Base-by-base conservation (phyloP, 2,797 vertebrate genomes). In the Capromys pilorides region DNA sequence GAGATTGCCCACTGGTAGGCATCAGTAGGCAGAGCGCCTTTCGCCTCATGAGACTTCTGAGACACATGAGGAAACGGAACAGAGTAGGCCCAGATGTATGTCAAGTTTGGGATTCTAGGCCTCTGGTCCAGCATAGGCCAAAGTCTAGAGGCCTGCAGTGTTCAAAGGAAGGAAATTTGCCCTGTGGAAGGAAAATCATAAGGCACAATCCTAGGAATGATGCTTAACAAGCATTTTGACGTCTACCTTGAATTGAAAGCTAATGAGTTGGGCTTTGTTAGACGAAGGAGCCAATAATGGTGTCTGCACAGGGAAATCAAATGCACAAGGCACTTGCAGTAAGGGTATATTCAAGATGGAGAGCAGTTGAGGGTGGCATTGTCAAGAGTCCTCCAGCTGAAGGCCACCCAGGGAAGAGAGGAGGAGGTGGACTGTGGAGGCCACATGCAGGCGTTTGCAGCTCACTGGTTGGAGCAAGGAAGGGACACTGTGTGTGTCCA, bases 291-390 rank as follows among this genome's bases (percentile, higher is more conserved):
- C 41, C 80, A 62, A 57, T 0, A 0, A 10, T 49, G 64, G n/a
- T 5, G 64, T 12, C 51, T 24, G 21, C 59, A 1, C 4, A 3
- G 4, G 61, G 24, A 26, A n/a, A 33, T 5, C 6, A 39, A 1
- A 2, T 62, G 31, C 19, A 31, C 12, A 69, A 36, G 67, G 67
- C n/a, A 71, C 67, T 71, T 0, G 0, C 19, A 2, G 1, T 1
- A 45, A 24, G 12, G 19, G 24, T 18, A 0, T 0, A 8, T 22
- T 18, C 13, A 0, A 33, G 45, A 16, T 0, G 1, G 69, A 9
- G 51, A 61, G 41, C 26, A 45, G 66, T 2, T 2, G 26, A n/a
- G 7, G 1, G 71, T 1, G 36, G 45, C 12, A 1, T 57, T 0
- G 2, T n/a, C 7, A 12, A 8, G 41, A 73, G 33, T 28, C 79